phyloP scores from a whole-genome alignment of 2,797 vertebrate species.

The Loriculus beryllinus region DNA sequence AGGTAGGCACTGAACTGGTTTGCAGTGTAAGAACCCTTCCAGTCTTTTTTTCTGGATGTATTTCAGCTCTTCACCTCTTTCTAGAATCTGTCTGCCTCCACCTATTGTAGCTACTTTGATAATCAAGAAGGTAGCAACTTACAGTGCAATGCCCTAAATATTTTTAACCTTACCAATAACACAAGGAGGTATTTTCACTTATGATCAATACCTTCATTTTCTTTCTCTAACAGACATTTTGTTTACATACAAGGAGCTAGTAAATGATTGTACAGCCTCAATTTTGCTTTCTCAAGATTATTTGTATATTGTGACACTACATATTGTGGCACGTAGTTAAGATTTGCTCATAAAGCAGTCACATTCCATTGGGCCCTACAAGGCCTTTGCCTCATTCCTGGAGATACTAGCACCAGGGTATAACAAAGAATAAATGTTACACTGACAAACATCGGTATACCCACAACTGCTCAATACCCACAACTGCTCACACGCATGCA shows the following conservation, averaged over 20 bases:
- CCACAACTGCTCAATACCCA: neutral
- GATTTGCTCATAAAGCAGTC: neutral
- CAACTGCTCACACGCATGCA: rapidly evolving
- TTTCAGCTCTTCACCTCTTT: neutral
- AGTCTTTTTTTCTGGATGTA: neutral
- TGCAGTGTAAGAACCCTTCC: neutral
- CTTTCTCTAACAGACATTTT: neutral
- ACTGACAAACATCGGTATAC: neutral
- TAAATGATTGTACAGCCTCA: neutral
- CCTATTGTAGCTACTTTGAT: neutral
- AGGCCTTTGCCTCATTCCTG: neutral
- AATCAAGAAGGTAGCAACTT: neutral
- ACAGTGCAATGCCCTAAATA: neutral
- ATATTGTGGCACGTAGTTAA: rapidly evolving
- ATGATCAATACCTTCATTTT: neutral
- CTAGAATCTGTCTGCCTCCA: neutral
- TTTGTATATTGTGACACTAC: neutral
- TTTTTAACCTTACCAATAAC: neutral
- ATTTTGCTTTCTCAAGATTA: neutral
- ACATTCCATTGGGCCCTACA: neutral
- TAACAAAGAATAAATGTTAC: neutral
- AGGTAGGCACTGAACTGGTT: neutral
- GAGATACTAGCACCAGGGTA: neutral
- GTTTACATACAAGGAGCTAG: rapidly evolving
- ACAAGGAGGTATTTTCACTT: neutral